Evolutionary conservation across 2,797 vertebrate species (phyloP).

Genomic region (Dendrocincla tyrannina): DNA sequence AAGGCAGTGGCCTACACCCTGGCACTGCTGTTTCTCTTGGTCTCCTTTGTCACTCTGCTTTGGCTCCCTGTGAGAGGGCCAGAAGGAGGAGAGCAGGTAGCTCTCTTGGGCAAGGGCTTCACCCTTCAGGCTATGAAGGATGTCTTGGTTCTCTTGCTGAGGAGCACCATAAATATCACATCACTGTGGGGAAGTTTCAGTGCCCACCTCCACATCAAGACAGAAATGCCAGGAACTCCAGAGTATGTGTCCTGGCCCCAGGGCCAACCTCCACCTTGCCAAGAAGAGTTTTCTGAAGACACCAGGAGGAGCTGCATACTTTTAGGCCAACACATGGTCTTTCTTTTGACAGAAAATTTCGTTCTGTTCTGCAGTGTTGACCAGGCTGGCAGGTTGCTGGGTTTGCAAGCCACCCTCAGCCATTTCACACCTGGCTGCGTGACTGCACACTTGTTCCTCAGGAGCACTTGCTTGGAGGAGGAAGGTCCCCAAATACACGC

Average conservation of each 20-base stretch:
- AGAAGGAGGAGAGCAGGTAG: background rate
- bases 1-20: background rate
- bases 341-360: background rate
- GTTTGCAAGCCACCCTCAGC: background rate
- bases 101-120: background rate
- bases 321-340: background rate
- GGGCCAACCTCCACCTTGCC: background rate
- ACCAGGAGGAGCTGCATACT: background rate
- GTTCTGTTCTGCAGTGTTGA: background rate
- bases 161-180: background rate
- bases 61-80: background rate
- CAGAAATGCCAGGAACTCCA: background rate
- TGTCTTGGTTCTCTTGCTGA: background rate
- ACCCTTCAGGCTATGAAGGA: background rate
- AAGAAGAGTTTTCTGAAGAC: background rate
- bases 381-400: background rate
- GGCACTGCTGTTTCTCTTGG: background rate
- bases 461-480: background rate
- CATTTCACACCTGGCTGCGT: rapidly evolving
- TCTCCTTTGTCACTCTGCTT: background rate
- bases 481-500: rapidly evolving
- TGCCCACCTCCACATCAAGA: background rate
- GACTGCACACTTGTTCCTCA: background rate
- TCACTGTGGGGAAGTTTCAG: background rate
- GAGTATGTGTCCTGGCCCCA: too few species aligned